Evolutionary conservation across 1,140 invertebrate species (phyloP).

Genomic region (Protaetia brevitarsis): DNA sequence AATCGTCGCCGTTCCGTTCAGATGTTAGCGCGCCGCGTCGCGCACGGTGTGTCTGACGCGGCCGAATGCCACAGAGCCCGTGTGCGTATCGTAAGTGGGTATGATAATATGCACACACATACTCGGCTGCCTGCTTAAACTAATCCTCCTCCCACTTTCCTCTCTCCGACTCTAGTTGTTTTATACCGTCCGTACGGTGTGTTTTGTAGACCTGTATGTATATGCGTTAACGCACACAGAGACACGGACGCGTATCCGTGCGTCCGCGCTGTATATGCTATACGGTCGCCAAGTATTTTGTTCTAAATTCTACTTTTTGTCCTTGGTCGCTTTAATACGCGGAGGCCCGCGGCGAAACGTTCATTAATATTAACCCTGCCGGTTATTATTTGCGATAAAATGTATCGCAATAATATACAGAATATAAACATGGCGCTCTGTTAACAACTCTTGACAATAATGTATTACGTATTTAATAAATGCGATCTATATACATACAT

Average conservation of each 20-base stretch:
- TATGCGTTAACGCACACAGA: too few species aligned
- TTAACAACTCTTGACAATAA: too few species aligned
- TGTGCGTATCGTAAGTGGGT: too few species aligned
- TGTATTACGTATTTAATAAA: too few species aligned
- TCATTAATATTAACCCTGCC: too few species aligned
- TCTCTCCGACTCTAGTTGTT: neutral
- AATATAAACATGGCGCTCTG: too few species aligned
- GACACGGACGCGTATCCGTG: too few species aligned
- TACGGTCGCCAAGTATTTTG: neutral
- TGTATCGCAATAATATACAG: too few species aligned
- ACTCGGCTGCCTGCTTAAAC: neutral
- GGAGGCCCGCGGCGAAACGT: too few species aligned
- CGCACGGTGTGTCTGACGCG: neutral
- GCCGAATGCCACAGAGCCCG: neutral
- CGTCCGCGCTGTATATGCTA: neutral
- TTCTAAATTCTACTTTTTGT: neutral
- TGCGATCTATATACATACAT: too few species aligned
- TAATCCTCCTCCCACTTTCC: neutral
- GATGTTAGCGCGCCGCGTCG: neutral
- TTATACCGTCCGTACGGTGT: slow-evolving; percentile 5
- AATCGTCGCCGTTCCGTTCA: neutral
- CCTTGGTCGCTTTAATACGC: neutral
- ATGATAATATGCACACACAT: slow-evolving; percentile 11
- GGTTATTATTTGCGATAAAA: too few species aligned
- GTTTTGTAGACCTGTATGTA: too few species aligned